A percentile compares a stretch with the other conserved stretches of the same genome.
Evolutionary conservation across 2,113 vertebrate species (phyloP).

Genomic region (Rhagologus leucostigma): DNA sequence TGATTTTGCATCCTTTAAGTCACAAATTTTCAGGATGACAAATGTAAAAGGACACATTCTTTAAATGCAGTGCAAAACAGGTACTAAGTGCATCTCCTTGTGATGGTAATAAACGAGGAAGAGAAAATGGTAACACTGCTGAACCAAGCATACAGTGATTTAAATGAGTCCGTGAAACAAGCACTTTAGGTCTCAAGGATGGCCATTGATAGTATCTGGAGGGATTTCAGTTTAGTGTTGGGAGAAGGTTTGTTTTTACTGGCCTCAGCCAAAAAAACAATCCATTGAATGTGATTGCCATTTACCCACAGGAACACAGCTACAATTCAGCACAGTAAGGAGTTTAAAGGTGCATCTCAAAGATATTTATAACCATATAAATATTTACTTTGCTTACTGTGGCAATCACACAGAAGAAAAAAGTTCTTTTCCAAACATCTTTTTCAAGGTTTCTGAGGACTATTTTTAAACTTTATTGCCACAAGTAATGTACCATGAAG

Average conservation of each 20-base stretch:
- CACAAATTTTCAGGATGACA: not conserved
- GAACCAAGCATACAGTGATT: not conserved
- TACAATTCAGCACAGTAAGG: not conserved
- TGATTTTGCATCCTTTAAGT: not conserved
- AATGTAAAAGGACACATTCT: not conserved
- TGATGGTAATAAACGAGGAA: not conserved
- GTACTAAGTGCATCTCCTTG: not conserved
- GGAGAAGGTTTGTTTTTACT: not conserved
- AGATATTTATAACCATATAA: not conserved
- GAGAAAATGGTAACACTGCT: not conserved
- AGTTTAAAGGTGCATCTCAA: not conserved
- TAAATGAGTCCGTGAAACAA: not conserved
- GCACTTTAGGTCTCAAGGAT: not conserved
- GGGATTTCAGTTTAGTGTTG: not conserved
- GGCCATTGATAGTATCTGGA: not conserved
- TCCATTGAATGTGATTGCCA: not conserved
- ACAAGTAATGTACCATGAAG: slow-evolving; percentile 1
- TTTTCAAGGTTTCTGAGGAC: not conserved
- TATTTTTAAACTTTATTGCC: slow-evolving; percentile 23
- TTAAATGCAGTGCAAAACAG: not conserved
- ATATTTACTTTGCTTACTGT: slow-evolving; percentile 8
- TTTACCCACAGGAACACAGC: not conserved
- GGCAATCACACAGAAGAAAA: not conserved
- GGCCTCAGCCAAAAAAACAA: not conserved
- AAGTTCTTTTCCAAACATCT: not conserved